Evolutionary conservation across 2,888 invertebrate species (phyloP), one percentile per base, ranked within the genome.

Genomic region (Creontiades dilutus): DNA sequence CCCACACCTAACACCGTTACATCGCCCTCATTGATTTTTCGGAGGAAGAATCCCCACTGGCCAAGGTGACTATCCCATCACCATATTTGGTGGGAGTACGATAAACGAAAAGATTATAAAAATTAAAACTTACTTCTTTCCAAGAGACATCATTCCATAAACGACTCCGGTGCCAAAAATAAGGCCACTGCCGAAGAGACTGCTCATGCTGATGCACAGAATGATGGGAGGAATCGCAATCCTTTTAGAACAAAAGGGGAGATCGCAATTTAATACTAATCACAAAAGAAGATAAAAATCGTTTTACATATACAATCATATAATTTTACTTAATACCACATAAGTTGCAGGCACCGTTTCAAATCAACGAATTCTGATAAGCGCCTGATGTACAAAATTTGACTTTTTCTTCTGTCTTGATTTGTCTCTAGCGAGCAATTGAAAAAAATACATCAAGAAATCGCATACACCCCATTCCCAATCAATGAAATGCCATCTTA

Each of bases 131-230:
- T 94, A 98, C 98, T 99, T 99, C 94, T 96, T 97, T 92, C 99
- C 99, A 91, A 99, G 95, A 87, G 98, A 96, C 97, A 99, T 98
- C 95, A 98, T 96, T 92, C 98, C 98, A 93, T 99, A 99, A 90
- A 98, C 94, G 91, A 97, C 95, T 90, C 98, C 99, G 89, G 98
- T 97, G 37, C 95, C 95, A 93, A 99, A 97, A 93, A 99, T 96
- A 91, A 98, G 94, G 23, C 98, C 98, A 93, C 97, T 96, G 92
- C 98, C 98, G 93, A 99, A 96, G 93, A 97, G 94, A 92, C 97
- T 97, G 93, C 95, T 95, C 91, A 97, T 91, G 78, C 96, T 95
- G 91, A 96, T 94, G 93, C 97, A 97, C 91, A 98, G 93, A 92
- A 98, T 94, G 92, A 98, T 95, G 46, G 98, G 96, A 23, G 97